Conservation (phyloP, 1,140 invertebrate species). For the Caenorhabditis latens region DNA sequence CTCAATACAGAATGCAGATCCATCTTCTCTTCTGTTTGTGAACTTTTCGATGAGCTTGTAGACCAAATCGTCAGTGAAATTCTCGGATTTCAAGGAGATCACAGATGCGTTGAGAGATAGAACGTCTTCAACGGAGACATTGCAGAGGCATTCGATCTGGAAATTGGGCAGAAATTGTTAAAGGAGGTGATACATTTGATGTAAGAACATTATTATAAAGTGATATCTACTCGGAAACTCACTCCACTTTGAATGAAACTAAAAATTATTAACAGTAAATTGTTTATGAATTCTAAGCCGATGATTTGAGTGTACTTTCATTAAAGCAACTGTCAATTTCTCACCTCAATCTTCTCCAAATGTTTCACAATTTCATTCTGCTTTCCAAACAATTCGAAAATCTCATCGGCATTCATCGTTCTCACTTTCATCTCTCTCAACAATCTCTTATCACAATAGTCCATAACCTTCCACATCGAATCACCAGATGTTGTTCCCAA, state of each 20-base stretch:
- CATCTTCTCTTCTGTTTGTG: not conserved
- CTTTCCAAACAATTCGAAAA: not conserved
- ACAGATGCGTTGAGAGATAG: not conserved
- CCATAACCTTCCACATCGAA: not conserved
- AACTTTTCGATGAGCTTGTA: not conserved
- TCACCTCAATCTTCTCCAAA: conserved; percentile 7
- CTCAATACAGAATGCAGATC: not conserved
- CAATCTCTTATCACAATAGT: not conserved
- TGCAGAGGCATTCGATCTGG: not conserved
- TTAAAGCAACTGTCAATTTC: too few species aligned
- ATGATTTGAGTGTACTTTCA: too few species aligned
- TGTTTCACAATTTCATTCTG: not conserved
- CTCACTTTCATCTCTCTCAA: not conserved
- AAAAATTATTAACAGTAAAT: too few species aligned
- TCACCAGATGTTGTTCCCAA: too few species aligned
- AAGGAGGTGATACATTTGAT: too few species aligned
- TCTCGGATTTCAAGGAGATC: not conserved
- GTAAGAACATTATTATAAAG: too few species aligned
- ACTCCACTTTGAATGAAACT: too few species aligned
- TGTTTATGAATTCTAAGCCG: too few species aligned
- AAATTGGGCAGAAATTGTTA: not conserved
- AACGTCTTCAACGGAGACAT: not conserved
- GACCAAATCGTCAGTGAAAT: not conserved
- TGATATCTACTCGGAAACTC: too few species aligned
- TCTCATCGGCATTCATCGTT: too few species aligned